Evolutionary conservation across 2,888 invertebrate genomes (phyloP).

Genomic region (Bursaphelenchus okinawaensis): DNA sequence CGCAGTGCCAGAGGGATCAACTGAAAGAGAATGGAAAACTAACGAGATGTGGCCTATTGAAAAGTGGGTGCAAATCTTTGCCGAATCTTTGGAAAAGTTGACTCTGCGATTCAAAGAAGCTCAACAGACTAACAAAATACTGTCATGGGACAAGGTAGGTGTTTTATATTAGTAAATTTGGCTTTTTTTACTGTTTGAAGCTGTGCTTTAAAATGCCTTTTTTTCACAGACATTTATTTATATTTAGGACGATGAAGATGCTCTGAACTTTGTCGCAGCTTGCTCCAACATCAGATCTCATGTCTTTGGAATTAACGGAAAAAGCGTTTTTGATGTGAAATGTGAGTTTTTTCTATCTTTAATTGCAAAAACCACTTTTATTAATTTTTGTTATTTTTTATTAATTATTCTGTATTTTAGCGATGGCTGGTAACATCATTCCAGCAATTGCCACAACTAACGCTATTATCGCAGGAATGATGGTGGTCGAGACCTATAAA

Average conservation of each 20-base stretch:
- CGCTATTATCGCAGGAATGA: slow-evolving; percentile 92
- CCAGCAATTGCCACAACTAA: slow-evolving; percentile 99
- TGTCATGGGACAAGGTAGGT: slow-evolving; percentile 83
- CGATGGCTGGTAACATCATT: slow-evolving; percentile 99
- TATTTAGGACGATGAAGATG: slow-evolving; percentile 69
- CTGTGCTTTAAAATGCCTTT: too few relatives aligned
- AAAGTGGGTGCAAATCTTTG: slow-evolving; percentile 61
- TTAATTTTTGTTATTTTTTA: background rate
- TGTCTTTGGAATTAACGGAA: slow-evolving; percentile 79
- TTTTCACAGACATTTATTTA: too few relatives aligned
- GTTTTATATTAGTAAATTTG: background rate
- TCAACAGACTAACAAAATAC: slow-evolving; percentile 63
- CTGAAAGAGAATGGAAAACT: slow-evolving; percentile 46
- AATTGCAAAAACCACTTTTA: background rate
- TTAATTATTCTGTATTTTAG: slow-evolving; percentile 45
- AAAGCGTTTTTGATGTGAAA: slow-evolving; percentile 87
- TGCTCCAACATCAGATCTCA: slow-evolving; percentile 86
- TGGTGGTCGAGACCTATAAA: slow-evolving; percentile 75
- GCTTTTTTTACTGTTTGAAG: too few relatives aligned
- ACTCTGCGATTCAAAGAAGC: slow-evolving; percentile 56
- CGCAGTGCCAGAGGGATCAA: slow-evolving; percentile 41
- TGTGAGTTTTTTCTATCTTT: slow-evolving; percentile 65
- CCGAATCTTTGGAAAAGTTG: slow-evolving; percentile 39
- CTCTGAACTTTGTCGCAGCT: slow-evolving; percentile 80
- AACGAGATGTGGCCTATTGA: slow-evolving; percentile 37